phyloP scores from a whole-genome alignment of 2,113 vertebrate species.

The Seriola rivoliana region DNA sequence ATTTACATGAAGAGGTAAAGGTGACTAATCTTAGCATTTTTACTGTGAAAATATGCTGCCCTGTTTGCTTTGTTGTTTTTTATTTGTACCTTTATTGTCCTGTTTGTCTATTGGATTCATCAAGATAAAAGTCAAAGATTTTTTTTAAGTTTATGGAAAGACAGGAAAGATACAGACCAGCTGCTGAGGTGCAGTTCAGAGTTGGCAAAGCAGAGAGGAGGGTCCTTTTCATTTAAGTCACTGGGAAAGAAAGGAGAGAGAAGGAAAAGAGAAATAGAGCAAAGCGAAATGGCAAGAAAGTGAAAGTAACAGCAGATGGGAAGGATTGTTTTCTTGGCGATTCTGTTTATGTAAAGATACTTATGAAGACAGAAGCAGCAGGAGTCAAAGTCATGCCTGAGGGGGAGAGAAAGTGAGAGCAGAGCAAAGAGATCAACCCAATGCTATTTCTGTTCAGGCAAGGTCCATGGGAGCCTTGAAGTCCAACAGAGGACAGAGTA shows the following conservation, averaged over 20 bases:
- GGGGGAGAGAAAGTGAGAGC: background rate
- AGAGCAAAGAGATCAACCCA: constrained; percentile 12
- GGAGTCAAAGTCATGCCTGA: constrained; percentile 23
- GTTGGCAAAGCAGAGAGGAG: constrained; percentile 72
- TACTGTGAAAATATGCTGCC: background rate
- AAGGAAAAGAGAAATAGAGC: constrained; percentile 53
- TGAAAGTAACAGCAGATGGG: constrained; percentile 33
- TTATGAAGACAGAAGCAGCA: constrained; percentile 26
- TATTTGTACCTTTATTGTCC: background rate
- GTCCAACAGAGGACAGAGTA: constrained; percentile 11
- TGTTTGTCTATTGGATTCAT: background rate
- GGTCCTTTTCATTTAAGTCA: constrained; percentile 53
- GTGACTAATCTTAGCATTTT: background rate
- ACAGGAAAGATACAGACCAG: constrained; percentile 73
- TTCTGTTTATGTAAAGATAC: constrained; percentile 25
- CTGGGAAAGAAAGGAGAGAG: constrained; percentile 60
- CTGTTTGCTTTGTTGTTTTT: background rate
- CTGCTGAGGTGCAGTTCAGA: constrained; percentile 69
- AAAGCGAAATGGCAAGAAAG: constrained; percentile 56
- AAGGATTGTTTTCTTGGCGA: constrained; percentile 19
- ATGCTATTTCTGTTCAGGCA: constrained; percentile 29
- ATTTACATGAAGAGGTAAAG: background rate
- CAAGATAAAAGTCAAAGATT: background rate
- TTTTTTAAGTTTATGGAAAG: constrained; percentile 23
- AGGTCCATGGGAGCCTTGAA: background rate